Evolutionary conservation across 2,113 vertebrate genomes (phyloP).

Genomic region (Hemicordylus capensis): DNA sequence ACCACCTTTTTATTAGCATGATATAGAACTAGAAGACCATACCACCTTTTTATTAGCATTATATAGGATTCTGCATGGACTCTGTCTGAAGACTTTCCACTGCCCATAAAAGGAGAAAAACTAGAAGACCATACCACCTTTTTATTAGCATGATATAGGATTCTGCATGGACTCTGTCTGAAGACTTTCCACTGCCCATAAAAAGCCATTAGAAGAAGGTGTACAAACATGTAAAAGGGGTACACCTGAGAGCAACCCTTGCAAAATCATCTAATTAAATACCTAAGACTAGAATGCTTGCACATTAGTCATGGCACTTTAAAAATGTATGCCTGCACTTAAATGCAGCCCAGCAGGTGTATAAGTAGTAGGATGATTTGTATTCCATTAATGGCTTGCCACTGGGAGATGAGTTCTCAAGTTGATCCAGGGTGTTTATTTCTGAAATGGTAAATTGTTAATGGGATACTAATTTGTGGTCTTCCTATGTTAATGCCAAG

Average conservation of each 20-base stretch:
- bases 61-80: background rate
- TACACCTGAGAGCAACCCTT: background rate
- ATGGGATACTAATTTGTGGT: conserved; percentile 7
- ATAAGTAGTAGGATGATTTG: conserved; percentile 12
- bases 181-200: background rate
- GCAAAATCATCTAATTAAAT: conserved; percentile 10
- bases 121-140: background rate
- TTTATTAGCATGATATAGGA: background rate
- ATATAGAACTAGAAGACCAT: background rate
- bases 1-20: background rate
- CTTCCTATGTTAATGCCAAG: background rate
- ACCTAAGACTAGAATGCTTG: background rate
- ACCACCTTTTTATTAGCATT: background rate
- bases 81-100: background rate
- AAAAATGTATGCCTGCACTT: background rate
- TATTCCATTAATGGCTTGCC: background rate
- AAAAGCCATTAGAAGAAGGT: background rate
- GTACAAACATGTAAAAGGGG: background rate
- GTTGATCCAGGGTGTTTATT: background rate
- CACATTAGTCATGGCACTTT: background rate
- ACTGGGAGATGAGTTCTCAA: background rate
- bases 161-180: background rate
- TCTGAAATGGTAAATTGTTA: conserved; percentile 14
- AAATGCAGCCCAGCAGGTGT: conserved; percentile 4
- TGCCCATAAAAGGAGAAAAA: background rate